Evolutionary conservation across 2,113 vertebrate species (phyloP).

Genomic region (Siniperca chuatsi): DNA sequence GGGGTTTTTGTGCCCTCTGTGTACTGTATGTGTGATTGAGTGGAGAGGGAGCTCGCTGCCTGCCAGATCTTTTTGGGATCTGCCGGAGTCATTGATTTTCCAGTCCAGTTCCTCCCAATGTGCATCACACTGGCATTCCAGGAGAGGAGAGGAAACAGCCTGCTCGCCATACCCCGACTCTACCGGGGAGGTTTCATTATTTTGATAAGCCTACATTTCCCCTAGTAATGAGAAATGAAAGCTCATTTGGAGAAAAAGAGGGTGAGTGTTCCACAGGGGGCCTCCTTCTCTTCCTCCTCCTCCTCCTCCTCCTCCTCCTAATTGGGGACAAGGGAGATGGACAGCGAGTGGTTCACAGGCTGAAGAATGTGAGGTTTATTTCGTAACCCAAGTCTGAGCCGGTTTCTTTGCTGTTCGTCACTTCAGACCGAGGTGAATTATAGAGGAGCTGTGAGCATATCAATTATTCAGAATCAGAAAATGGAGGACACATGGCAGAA

Average conservation of each 20-base stretch:
- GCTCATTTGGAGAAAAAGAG: conserved; percentile 41
- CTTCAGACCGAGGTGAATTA: conserved; percentile 40
- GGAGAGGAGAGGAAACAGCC: conserved; percentile 57
- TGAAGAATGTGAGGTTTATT: conserved; percentile 26
- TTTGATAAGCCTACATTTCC: conserved; percentile 38
- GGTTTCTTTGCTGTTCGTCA: conserved; percentile 4
- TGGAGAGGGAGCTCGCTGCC: conserved; percentile 28
- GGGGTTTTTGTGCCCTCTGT: conserved; percentile 1
- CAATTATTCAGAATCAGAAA: conserved; percentile 20
- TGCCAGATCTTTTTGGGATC: conserved; percentile 68
- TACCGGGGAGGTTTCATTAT: conserved; percentile 45
- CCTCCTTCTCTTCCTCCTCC: neutral
- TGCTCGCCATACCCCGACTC: conserved; percentile 26
- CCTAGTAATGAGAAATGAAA: conserved; percentile 54
- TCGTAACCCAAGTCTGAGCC: neutral
- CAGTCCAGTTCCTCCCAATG: conserved; percentile 75
- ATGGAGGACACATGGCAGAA: neutral
- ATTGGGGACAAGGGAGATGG: neutral
- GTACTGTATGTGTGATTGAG: conserved; percentile 27
- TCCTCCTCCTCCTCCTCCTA: neutral
- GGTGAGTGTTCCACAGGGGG: conserved; percentile 23
- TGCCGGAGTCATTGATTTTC: conserved; percentile 75
- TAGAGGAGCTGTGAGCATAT: conserved; percentile 8
- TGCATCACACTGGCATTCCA: conserved; percentile 67
- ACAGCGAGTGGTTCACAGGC: neutral